Evolutionary conservation across 2,797 vertebrate species (phyloP), one percentile per base, ranked within the genome.

Genomic region (Gastrophryne carolinensis): DNA sequence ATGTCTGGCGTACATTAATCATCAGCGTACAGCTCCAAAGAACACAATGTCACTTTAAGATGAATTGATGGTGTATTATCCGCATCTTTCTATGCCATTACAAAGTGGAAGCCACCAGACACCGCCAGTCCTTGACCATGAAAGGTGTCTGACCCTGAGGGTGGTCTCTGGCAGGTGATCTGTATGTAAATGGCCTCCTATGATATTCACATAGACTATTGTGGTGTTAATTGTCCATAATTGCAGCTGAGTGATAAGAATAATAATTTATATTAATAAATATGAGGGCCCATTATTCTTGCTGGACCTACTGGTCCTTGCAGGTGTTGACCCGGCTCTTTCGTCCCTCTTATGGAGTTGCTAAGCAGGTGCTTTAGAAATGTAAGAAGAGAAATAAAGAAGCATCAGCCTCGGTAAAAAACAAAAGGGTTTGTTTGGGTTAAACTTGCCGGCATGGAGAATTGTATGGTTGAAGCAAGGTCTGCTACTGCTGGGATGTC

Each of bases 401-500:
- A 35, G 56, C 60, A 78, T 26, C 56, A 71, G 57, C 12, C 11
- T 19, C 27, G 1, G 29, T n/a, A n/a, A 17, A 80, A 82, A 88
- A 90, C 87, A 89, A 88, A 87, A 84, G 83, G 81, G 64, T 67
- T 84, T 81, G 86, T 86, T 91, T 83, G 86, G 86, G 84, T 86
- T 81, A 83, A 88, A 84, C 90, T 91, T 91, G 90, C 85, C 84
- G 91, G 87, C 90, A 93, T 93, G 89, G 94, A 92, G 88, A 93
- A 94, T 95, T 90, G 92, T 93, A 94, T 94, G 91, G 95, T 94
- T 94, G 57, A 84, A 84, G 81, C 82, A 84, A 87, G 84, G 83
- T 85, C 86, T 83, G 80, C 86, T 84, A 81, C 79, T 88, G 85
- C 90, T 83, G 86, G 84, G 87, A 90, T 87, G 88, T 88, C 91